Conservation (phyloP, 2,797 vertebrate genomes). For the Tangara arthus region DNA sequence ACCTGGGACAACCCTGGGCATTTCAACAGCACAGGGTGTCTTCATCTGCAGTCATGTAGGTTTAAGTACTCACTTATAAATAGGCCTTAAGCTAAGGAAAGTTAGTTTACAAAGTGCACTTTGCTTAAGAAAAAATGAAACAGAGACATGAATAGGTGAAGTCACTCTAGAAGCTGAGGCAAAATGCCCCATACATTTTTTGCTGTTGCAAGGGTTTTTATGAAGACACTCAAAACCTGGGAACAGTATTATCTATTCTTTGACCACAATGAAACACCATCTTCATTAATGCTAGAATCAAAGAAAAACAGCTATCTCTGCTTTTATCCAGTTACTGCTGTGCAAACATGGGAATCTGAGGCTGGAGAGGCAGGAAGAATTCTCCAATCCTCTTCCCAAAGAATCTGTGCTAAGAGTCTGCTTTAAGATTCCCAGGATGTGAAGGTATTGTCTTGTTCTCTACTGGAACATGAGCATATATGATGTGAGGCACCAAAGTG, state of each 20-base stretch:
- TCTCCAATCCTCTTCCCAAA: background rate
- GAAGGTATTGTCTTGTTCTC: background rate
- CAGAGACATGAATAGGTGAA: background rate
- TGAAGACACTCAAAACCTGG: background rate
- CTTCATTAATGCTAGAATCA: background rate
- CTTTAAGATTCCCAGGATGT: background rate
- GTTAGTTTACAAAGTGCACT: background rate
- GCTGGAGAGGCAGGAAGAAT: background rate
- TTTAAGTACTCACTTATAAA: background rate
- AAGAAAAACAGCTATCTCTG: background rate
- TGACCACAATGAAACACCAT: background rate
- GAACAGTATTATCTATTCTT: background rate
- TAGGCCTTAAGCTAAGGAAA: background rate
- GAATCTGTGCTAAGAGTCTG: background rate
- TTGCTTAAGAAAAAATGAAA: background rate
- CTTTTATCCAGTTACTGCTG: background rate
- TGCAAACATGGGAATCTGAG: background rate
- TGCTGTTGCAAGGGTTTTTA: background rate
- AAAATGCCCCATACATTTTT: background rate
- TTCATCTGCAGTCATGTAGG: background rate
- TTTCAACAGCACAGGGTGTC: background rate
- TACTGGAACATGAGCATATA: background rate
- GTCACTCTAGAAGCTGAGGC: background rate
- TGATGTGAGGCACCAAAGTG: background rate
- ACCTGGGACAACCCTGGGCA: background rate